phyloP scores from a whole-genome alignment of 2,797 vertebrate species.

The Megalops cyprinoides region DNA sequence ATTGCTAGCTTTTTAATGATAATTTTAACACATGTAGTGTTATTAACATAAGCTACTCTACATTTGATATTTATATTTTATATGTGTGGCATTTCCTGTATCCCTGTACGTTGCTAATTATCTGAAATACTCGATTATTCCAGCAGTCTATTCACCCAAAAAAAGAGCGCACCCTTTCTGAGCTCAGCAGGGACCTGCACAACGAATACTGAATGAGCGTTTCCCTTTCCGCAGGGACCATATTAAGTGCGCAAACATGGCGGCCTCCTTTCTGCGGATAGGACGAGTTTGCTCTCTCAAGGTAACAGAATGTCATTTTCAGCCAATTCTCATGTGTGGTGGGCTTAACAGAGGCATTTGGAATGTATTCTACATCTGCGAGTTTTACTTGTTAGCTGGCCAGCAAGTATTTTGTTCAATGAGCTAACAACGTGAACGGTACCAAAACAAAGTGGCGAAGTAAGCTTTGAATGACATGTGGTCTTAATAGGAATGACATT shows the following conservation, averaged over 20 bases:
- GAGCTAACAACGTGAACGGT: neutral
- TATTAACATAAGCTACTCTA: too few relatives aligned
- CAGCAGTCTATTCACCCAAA: too few relatives aligned
- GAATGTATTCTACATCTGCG: too few relatives aligned
- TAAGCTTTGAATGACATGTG: neutral
- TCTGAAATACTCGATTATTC: too few relatives aligned
- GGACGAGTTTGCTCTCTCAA: conserved; percentile 64
- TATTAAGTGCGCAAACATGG: conserved; percentile 60
- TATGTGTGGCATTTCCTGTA: too few relatives aligned
- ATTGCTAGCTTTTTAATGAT: too few relatives aligned
- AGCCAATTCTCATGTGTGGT: neutral
- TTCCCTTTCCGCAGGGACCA: conserved; percentile 20
- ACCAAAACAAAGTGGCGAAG: neutral
- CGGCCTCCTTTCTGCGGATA: conserved; percentile 66
- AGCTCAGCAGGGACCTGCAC: neutral
- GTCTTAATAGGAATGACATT: neutral
- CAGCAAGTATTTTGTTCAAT: too few relatives aligned
- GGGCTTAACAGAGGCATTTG: neutral
- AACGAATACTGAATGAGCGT: neutral
- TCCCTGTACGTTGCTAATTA: too few relatives aligned
- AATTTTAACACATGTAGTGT: too few relatives aligned
- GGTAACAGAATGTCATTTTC: conserved; percentile 57
- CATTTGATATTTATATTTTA: too few relatives aligned
- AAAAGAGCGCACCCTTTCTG: too few relatives aligned
- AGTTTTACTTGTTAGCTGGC: too few relatives aligned